Evolutionary conservation across 2,113 vertebrate species (phyloP), one percentile per base, ranked within the genome.

Genomic region (Calyptommatus sinebrachiatus): DNA sequence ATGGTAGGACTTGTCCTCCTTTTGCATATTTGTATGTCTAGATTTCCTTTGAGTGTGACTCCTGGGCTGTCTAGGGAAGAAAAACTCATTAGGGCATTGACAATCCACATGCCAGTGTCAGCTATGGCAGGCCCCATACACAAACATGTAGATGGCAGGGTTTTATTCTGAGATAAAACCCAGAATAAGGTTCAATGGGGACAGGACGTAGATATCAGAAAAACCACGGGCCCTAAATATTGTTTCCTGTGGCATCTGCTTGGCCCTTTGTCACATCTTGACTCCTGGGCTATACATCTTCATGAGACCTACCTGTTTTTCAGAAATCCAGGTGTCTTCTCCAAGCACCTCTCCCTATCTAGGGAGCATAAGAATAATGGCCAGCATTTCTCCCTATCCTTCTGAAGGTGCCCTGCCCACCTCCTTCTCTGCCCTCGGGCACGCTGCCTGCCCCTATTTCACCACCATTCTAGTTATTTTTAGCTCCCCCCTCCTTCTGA

Each of bases 391-490:
- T 81, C 73, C 50, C n/a, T 73, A 31, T 46, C 62, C 62, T 35
- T 61, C n/a, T 76, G 79, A 76, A 81, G 73, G 79, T 81, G 79
- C 67, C 53, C 65, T 81, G 53, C 69, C 57, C 67, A 71, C 60
- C 41, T 35, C 53, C 53, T 62, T 76, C 53, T 61, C 53, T 76
- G 53, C 73, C 73, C 73, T 57, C 22, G 28, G 65, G 79, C 79
- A 76, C 21, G 70, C 53, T 81, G 73, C 79, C 73, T 81, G 66
- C 79, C 79, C 79, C 79, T 81, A 76, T 81, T 73, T 81, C 79
- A 81, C 73, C 74, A 21, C 61, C 50, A 71, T 70, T 61, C 61
- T 29, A 57, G 72, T 71, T 84, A 84, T 87, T 77, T 71, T 82
- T 73, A 75, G 69, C 53, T 76, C 72, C 26, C 53, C 68, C 28